Conservation (phyloP, 2,797 vertebrate species). For the Microctenopoma stevenorrisi region DNA sequence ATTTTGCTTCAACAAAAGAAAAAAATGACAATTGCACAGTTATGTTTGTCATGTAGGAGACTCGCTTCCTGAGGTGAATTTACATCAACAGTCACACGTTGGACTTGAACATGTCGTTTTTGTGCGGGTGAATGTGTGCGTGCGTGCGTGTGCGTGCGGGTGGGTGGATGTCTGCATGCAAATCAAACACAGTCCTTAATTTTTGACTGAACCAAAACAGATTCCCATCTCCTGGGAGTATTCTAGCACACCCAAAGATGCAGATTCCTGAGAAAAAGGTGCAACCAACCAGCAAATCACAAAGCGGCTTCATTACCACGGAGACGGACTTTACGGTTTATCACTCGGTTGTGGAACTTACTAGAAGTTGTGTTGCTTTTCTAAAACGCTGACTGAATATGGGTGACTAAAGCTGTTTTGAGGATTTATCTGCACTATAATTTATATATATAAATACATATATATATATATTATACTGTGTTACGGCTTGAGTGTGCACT, state of each 20-base stretch:
- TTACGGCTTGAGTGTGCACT: slow-evolving; percentile 29
- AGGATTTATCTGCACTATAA: slow-evolving; percentile 49
- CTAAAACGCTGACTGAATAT: slow-evolving; percentile 40
- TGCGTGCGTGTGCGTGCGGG: slow-evolving; percentile 14
- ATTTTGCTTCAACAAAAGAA: slow-evolving; percentile 61
- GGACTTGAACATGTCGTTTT: slow-evolving; percentile 42
- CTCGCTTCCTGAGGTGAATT: slow-evolving; percentile 68
- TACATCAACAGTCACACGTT: slow-evolving; percentile 61
- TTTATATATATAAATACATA: slow-evolving; percentile 5
- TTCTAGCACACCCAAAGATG: slow-evolving; percentile 56
- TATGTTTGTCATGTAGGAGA: slow-evolving; percentile 68
- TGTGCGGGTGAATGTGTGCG: slow-evolving; percentile 22
- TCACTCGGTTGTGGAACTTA: slow-evolving; percentile 34
- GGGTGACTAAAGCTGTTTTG: slow-evolving; percentile 33
- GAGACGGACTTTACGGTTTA: slow-evolving; percentile 16
- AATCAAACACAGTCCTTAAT: slow-evolving; percentile 31
- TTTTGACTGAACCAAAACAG: slow-evolving; percentile 74
- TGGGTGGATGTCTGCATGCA: slow-evolving; percentile 15
- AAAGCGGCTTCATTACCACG: neutral
- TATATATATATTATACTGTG: slow-evolving; percentile 1
- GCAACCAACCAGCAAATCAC: slow-evolving; percentile 18
- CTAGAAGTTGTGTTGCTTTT: slow-evolving; percentile 26
- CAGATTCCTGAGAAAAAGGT: slow-evolving; percentile 27
- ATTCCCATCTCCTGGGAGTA: slow-evolving; percentile 53
- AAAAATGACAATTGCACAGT: slow-evolving; percentile 72